Percentiles rank a stretch among this genome's conserved stretches.
Evolutionary conservation across 2,888 invertebrate genomes (phyloP).

Genomic region (Teinopalpus imperialis): DNA sequence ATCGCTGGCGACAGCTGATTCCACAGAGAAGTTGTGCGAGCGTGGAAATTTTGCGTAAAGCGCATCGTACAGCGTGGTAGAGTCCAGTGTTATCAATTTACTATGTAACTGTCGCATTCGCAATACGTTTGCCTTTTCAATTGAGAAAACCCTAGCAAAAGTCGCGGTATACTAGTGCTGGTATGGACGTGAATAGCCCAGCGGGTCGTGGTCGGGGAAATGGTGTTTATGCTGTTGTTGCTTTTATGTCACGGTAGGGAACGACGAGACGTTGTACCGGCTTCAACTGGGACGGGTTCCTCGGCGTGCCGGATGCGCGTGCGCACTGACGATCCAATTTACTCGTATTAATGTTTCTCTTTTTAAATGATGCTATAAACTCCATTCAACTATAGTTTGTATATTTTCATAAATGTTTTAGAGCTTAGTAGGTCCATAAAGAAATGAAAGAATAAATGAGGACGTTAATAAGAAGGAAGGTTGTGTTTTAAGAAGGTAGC

Average conservation of each 20-base stretch:
- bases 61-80: too few relatives aligned
- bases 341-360: not conserved
- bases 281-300: conserved; percentile 3
- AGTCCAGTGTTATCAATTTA: too few relatives aligned
- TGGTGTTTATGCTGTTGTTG: conserved; percentile 25
- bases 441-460: too few relatives aligned
- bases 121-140: too few relatives aligned
- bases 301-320: conserved; percentile 1
- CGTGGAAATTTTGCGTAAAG: not conserved
- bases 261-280: conserved; percentile 10
- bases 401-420: too few relatives aligned
- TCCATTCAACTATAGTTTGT: not conserved
- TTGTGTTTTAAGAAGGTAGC: too few relatives aligned
- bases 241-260: conserved; percentile 30
- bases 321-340: not conserved
- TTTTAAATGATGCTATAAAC: not conserved
- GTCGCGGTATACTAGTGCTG: not conserved
- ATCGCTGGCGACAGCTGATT: too few relatives aligned
- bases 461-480: too few relatives aligned
- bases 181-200: not conserved
- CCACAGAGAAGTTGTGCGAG: too few relatives aligned
- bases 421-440: too few relatives aligned
- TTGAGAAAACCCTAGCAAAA: not conserved
- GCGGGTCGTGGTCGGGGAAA: not conserved
- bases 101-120: too few relatives aligned